phyloP scores from a whole-genome alignment of 2,888 invertebrate genomes.

The Drosophila incognita region DNA sequence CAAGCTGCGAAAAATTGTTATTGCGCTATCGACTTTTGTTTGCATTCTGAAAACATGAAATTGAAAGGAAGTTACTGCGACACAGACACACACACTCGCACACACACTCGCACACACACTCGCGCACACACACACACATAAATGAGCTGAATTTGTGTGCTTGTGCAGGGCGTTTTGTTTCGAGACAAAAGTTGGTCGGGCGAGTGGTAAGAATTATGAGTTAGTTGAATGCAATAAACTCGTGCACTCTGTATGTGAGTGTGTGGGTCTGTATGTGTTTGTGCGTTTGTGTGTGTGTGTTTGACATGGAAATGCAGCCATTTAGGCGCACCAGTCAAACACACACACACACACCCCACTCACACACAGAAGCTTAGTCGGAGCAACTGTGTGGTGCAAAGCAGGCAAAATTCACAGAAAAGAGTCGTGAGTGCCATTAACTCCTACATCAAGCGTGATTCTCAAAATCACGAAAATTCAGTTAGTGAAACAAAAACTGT shows the following conservation, averaged over 20 bases:
- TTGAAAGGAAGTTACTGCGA: conserved; percentile 67
- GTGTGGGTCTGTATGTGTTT: conserved; percentile 10
- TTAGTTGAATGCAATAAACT: conserved; percentile 70
- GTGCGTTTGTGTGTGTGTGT: conserved; percentile 22
- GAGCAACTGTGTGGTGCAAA: conserved; percentile 14
- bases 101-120: conserved; percentile 6
- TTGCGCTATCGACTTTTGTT: conserved; percentile 68
- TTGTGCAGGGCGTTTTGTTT: conserved; percentile 55
- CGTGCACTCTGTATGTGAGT: conserved; percentile 12
- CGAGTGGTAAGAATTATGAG: conserved; percentile 63
- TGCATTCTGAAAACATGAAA: conserved; percentile 66
- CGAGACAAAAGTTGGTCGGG: conserved; percentile 59
- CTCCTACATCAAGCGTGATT: neutral
- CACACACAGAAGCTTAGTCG: conserved; percentile 8
- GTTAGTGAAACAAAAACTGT: neutral
- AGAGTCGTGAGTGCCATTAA: conserved; percentile 7
- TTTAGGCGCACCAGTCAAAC: conserved; percentile 52
- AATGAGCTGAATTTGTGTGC: conserved; percentile 25
- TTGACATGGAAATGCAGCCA: conserved; percentile 61
- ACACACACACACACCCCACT: conserved; percentile 11
- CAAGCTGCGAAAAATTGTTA: conserved; percentile 66
- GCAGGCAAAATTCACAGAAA: neutral
- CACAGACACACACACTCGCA: conserved; percentile 30
- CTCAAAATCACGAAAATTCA: conserved; percentile 1
- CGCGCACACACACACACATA: conserved; percentile 3